Percentiles rank a stretch among this genome's conserved stretches.
These are phyloP conservation scores for Vidua macroura DNA, from an alignment of 2,113 vertebrate species.

Conservation along the genomic window DNA sequence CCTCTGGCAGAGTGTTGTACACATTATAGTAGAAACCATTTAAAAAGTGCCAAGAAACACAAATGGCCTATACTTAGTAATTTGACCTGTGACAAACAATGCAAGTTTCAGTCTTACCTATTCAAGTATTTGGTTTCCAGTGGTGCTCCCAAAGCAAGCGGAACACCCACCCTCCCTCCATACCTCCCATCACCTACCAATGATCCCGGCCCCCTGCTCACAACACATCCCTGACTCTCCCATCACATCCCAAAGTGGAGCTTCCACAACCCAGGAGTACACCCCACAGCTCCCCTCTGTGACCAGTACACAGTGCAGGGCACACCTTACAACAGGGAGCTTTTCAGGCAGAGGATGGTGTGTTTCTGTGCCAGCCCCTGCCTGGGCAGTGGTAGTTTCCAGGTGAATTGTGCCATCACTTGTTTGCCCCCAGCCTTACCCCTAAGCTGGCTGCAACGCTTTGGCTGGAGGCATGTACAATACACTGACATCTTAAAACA, in stretches of 20 bases:
- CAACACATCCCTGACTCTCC: neutral
- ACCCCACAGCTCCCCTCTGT: fast-evolving
- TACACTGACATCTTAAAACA: neutral
- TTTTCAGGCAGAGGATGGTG: neutral
- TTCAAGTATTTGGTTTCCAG: neutral
- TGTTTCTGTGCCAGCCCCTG: neutral
- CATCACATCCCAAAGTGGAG: neutral
- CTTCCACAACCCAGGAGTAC: neutral
- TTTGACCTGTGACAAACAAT: neutral
- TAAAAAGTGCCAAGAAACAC: neutral
- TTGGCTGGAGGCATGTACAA: neutral
- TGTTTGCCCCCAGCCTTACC: neutral
- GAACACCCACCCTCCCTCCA: neutral
- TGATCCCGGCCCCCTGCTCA: fast-evolving
- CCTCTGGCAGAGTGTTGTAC: neutral
- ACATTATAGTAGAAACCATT: neutral
- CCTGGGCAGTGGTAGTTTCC: neutral
- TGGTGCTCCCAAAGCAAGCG: fast-evolving
- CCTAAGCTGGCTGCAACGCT: neutral
- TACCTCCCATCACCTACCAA: neutral
- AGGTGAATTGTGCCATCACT: neutral
- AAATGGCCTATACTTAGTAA: neutral
- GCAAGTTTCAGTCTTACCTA: neutral
- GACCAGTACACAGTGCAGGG: neutral
- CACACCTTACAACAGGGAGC: neutral